A percentile compares a stretch with the other conserved stretches of the same genome.
These are phyloP conservation scores for Furcifer pardalis DNA, from an alignment of 2,797 vertebrate genomes.

Conservation along the genomic window DNA sequence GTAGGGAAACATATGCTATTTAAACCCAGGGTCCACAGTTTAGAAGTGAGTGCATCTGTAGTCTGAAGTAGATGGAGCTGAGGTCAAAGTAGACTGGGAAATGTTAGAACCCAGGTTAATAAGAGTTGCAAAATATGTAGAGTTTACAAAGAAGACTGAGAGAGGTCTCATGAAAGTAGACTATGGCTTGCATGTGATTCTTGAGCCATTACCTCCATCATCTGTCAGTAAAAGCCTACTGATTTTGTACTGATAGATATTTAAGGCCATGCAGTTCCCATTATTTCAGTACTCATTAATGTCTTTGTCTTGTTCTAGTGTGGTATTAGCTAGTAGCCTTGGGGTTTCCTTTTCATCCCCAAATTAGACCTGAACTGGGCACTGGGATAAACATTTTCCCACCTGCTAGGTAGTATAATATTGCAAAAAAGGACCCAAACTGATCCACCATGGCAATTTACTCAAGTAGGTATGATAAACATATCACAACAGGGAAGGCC, in stretches of 20 bases:
- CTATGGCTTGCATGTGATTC: not conserved
- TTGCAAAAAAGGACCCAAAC: not conserved
- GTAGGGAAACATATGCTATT: not conserved
- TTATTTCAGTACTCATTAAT: not conserved
- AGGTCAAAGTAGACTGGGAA: not conserved
- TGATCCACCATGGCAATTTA: not conserved
- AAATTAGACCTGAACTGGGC: not conserved
- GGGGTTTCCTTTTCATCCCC: not conserved
- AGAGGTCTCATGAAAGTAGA: not conserved
- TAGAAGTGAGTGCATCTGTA: not conserved
- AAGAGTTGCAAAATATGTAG: not conserved
- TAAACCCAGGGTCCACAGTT: not conserved
- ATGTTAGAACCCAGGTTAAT: too few species aligned
- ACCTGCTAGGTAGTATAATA: not conserved
- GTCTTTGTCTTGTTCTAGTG: not conserved
- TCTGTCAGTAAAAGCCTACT: not conserved
- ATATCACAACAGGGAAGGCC: not conserved
- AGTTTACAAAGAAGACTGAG: not conserved
- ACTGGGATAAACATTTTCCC: not conserved
- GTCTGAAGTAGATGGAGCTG: not conserved
- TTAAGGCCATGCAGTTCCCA: not conserved
- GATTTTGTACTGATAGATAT: not conserved
- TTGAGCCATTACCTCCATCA: not conserved
- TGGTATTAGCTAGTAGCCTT: not conserved
- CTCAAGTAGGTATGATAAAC: not conserved